These are phyloP conservation scores for Esox niger DNA, from an alignment of 2,113 vertebrate species.

Conservation along the genomic window DNA sequence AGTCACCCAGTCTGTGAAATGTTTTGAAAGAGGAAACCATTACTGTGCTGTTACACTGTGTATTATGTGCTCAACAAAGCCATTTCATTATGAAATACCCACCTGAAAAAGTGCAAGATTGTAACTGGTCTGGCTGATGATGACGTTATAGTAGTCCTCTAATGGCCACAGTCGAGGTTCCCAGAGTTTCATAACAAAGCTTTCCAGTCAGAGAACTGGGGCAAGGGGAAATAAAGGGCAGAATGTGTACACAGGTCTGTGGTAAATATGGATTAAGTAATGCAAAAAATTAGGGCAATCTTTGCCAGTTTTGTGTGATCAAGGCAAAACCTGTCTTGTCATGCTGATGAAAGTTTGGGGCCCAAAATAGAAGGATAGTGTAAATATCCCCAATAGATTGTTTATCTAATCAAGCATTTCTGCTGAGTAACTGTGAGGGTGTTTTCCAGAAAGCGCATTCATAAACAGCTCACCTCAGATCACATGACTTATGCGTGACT, in stretches of 20 bases:
- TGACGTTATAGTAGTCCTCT: too few relatives aligned
- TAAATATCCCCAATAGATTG: background rate
- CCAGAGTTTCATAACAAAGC: background rate
- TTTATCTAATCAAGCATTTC: constrained; percentile 13
- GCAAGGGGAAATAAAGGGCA: background rate
- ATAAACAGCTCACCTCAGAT: constrained; percentile 13
- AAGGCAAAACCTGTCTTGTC: constrained; percentile 20
- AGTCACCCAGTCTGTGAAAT: too few relatives aligned
- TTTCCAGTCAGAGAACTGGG: background rate
- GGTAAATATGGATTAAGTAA: constrained; percentile 8
- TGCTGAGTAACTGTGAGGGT: constrained; percentile 25
- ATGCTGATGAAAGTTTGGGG: constrained; percentile 15
- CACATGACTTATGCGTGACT: too few relatives aligned
- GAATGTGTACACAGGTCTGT: too few relatives aligned
- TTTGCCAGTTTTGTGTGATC: background rate
- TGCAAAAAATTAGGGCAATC: constrained; percentile 5
- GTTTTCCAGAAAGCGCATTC: constrained; percentile 13
- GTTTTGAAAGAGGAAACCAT: too few relatives aligned
- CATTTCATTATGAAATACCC: too few relatives aligned
- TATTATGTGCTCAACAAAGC: too few relatives aligned
- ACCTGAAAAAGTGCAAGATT: too few relatives aligned
- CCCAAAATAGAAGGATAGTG: constrained; percentile 15
- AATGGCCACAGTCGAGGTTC: background rate
- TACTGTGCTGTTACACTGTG: too few relatives aligned
- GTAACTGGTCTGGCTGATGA: too few relatives aligned